These are phyloP conservation scores for Drosophila subquinaria DNA, from an alignment of 2,888 invertebrate genomes.

Conservation along the genomic window DNA sequence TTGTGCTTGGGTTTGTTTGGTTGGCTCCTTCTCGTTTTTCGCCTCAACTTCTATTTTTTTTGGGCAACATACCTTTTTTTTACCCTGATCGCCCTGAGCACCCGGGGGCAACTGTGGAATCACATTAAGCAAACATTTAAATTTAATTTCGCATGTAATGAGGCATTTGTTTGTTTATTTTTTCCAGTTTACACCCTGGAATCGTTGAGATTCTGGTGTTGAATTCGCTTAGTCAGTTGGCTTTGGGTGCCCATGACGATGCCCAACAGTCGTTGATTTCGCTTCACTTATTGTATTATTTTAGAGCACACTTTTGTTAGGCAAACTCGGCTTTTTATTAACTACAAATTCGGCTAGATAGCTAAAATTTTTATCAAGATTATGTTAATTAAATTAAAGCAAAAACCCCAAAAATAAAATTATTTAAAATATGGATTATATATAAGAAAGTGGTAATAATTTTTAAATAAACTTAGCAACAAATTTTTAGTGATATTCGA, in stretches of 20 bases:
- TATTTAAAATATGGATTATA: background rate
- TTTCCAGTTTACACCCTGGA: slow-evolving; percentile 64
- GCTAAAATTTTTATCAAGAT: background rate
- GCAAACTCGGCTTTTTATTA: background rate
- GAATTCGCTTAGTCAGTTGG: slow-evolving; percentile 35
- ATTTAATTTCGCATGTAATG: slow-evolving; percentile 85
- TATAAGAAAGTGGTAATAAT: background rate
- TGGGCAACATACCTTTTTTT: slow-evolving; percentile 51
- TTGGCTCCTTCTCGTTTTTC: slow-evolving; percentile 31
- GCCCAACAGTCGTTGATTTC: slow-evolving; percentile 29
- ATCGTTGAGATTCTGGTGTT: slow-evolving; percentile 36
- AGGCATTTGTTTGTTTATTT: slow-evolving; percentile 81
- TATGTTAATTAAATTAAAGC: background rate
- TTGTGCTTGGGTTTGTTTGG: slow-evolving; percentile 71
- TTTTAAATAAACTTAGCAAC: background rate
- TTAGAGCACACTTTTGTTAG: slow-evolving; percentile 2
- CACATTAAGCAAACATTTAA: slow-evolving; percentile 84
- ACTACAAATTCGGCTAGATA: slow-evolving; percentile 7
- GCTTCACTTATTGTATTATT: slow-evolving; percentile 32
- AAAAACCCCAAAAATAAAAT: background rate
- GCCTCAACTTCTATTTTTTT: slow-evolving; percentile 16
- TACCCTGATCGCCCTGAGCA: slow-evolving; percentile 50
- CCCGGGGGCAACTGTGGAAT: slow-evolving; percentile 64
- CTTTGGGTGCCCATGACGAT: slow-evolving; percentile 14
- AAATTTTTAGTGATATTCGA: background rate